A percentile compares a stretch with the other conserved stretches of the same genome.
Conservation (phyloP, 2,888 invertebrate genomes). For the Chrysotoxum bicinctum region DNA sequence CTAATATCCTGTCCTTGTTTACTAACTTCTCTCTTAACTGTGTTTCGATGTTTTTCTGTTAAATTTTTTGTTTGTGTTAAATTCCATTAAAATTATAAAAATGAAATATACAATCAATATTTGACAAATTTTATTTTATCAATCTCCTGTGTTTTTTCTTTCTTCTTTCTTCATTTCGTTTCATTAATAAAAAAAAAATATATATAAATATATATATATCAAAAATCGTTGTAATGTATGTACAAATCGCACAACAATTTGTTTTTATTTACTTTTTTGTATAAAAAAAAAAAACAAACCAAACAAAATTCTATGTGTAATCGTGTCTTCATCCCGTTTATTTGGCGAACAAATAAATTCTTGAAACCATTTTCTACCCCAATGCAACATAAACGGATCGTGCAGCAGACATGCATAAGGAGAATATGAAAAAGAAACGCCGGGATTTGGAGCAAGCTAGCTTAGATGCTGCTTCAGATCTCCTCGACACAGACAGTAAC, state of each 20-base stretch:
- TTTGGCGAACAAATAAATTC: conserved; percentile 82
- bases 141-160: conserved; percentile 65
- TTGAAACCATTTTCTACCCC: conserved; percentile 83
- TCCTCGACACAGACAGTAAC: conserved; percentile 93
- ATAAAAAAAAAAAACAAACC: conserved; percentile 59
- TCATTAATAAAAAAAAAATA: conserved; percentile 50
- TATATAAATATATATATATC: conserved; percentile 47
- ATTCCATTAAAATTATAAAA: conserved; percentile 47
- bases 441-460: conserved; percentile 93
- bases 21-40: not conserved
- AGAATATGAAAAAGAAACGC: conserved; percentile 94
- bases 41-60: conserved; percentile 32
- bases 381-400: conserved; percentile 87
- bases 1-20: not conserved
- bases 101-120: conserved; percentile 55
- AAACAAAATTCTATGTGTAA: conserved; percentile 74
- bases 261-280: conserved; percentile 68
- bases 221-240: conserved; percentile 69
- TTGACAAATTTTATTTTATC: conserved; percentile 67
- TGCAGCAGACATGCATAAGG: conserved; percentile 87
- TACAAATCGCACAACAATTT: conserved; percentile 72
- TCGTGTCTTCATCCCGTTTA: conserved; percentile 71
- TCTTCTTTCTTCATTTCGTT: conserved; percentile 71
- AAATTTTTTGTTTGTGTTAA: conserved; percentile 24
- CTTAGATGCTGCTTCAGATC: conserved; percentile 92